phyloP scores from a whole-genome alignment of 2,888 invertebrate genomes.

The Laspeyria flexula region DNA sequence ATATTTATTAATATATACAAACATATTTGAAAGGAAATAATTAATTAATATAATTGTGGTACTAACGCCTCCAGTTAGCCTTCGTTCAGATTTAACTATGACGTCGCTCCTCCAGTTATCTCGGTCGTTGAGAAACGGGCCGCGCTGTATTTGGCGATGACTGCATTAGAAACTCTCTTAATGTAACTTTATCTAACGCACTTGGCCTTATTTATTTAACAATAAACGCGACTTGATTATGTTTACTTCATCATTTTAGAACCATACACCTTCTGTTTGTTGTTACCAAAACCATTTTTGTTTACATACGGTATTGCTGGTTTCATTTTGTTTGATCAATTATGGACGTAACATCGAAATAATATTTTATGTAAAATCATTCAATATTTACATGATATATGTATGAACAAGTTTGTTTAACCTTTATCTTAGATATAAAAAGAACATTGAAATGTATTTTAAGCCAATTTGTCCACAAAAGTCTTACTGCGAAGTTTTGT shows the following conservation, averaged over 20 bases:
- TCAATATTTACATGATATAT: no score
- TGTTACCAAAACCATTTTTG: neutral
- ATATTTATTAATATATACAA: conserved; percentile 58
- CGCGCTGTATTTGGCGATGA: conserved; percentile 73
- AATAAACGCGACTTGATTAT: conserved; percentile 54
- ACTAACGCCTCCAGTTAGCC: conserved; percentile 80
- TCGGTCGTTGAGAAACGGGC: conserved; percentile 67
- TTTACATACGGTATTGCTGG: no score
- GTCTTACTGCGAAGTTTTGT: no score
- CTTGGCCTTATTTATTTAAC: conserved; percentile 63
- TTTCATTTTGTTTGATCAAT: no score
- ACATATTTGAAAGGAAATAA: conserved; percentile 81
- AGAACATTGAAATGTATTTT: no score
- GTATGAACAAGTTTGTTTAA: no score
- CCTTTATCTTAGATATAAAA: no score
- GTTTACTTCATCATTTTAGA: conserved; percentile 42
- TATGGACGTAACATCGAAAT: no score
- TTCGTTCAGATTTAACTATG: conserved; percentile 79
- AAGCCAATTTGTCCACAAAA: no score
- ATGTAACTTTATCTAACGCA: conserved; percentile 60
- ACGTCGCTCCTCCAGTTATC: conserved; percentile 64
- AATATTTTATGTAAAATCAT: no score
- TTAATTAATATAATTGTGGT: conserved; percentile 79
- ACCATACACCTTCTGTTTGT: conserved; percentile 30
- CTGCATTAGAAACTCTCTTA: conserved; percentile 70